Evolutionary conservation across 2,113 vertebrate genomes (phyloP).

Genomic region (Herpetotheres cachinnans): DNA sequence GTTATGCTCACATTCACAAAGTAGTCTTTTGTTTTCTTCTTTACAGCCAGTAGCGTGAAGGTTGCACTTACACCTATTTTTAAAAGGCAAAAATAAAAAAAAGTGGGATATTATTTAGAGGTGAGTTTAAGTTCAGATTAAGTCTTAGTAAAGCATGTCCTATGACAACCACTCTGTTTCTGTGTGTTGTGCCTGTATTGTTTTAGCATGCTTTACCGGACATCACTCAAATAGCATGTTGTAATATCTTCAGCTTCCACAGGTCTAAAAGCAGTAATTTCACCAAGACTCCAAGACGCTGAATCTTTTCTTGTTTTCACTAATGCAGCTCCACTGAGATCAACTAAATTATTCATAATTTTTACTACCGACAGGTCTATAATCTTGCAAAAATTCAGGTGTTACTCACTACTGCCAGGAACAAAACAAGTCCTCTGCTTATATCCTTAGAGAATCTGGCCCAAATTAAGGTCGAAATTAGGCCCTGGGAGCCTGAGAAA

Average conservation of each 20-base stretch:
- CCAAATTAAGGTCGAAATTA: background rate
- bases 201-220: background rate
- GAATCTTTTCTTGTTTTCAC: background rate
- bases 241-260: background rate
- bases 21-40: constrained; percentile 92
- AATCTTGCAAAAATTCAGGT: background rate
- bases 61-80: constrained; percentile 95
- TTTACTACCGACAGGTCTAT: background rate
- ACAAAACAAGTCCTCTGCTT: background rate
- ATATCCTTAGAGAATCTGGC: background rate
- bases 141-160: background rate
- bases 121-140: background rate
- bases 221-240: background rate
- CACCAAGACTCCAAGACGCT: background rate
- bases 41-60: constrained; percentile 97
- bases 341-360: background rate
- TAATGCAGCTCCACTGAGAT: background rate
- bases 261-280: background rate
- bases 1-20: constrained; percentile 98
- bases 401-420: background rate
- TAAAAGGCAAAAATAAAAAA: constrained; percentile 48
- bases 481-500: background rate
- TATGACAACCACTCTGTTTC: background rate
- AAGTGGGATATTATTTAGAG: constrained; percentile 45
- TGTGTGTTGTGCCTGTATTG: background rate